Evolutionary conservation across 1,140 invertebrate species (phyloP), one percentile per base, ranked within the genome.

Genomic region (Bombyx mandarina): DNA sequence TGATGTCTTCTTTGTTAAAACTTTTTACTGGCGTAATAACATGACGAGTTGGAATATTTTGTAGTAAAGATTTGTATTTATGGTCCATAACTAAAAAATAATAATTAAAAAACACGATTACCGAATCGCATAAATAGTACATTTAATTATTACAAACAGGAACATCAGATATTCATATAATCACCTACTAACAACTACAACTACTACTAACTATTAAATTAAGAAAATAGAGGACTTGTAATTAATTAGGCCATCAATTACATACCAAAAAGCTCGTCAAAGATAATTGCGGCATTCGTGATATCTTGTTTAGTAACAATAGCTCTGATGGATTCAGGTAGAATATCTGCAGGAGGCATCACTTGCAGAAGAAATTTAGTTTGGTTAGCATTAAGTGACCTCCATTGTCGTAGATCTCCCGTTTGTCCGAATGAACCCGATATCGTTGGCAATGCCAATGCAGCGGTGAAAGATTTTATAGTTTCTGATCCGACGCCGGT

Each of bases 271-370:
- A 92, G 92, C 8, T 93, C 90, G 71, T 98, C 96, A 78, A 96
- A 97, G 7, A 98, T 89, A 49, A 98, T 94, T 3, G 95, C 97
- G 18, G 96, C 95, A 83, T 96, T 97, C 10, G 93, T 96, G 50
- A 97, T 94, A 68, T 97, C 96, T 81, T 97, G 93, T 42, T 91
- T 88, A 2, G 90, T 89, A 2, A 96, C 93, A 58, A 98, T 92
- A 50, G 94, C 93, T 51, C 95, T 88, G 0, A 98, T 90, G 5
- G 93, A 91, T 77, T 96, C 94, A 0, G 95, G 93, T 56, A 96
- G 91, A 8, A 96, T 87, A 73, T 97, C 95, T 0, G 92, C 92
- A 1, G 96, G 96, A 1, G 95, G 94, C 89, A 93, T 94, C 43
- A 97, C 85, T 79, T 93, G 91, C 12, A 92, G 89, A 8, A 96